These are phyloP conservation scores for Torymus auratus DNA, from an alignment of 2,888 invertebrate species.

Conservation along the genomic window DNA sequence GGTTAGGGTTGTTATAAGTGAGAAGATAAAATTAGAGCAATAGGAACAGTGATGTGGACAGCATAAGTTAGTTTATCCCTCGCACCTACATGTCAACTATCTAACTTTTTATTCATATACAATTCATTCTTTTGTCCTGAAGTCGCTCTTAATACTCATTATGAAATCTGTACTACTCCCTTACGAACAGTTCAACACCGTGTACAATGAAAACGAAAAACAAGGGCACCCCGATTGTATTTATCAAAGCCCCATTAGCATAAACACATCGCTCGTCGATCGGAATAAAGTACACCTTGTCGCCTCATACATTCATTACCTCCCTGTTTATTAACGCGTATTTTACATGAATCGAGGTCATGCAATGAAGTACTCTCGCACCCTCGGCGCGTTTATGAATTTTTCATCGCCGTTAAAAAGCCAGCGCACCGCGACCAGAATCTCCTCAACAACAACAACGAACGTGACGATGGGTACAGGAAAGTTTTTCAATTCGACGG, in stretches of 20 bases:
- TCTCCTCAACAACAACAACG: not conserved
- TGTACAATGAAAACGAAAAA: not conserved
- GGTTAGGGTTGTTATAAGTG: too few relatives aligned
- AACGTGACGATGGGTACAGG: not conserved
- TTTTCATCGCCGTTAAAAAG: conserved; percentile 37
- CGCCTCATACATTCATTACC: conserved; percentile 9
- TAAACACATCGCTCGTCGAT: not conserved
- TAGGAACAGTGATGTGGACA: too few relatives aligned
- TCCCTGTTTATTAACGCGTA: conserved; percentile 19
- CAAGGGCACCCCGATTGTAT: not conserved
- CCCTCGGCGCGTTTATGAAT: conserved; percentile 26
- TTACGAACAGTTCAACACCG: too few relatives aligned
- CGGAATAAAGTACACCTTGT: not conserved
- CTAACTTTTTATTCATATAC: too few relatives aligned
- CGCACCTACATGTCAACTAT: too few relatives aligned
- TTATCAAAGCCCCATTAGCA: conserved; percentile 15
- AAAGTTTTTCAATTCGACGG: conserved; percentile 17
- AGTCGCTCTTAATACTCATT: too few relatives aligned
- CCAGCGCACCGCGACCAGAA: not conserved
- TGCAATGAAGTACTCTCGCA: not conserved
- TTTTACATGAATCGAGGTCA: conserved; percentile 22
- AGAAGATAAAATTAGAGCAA: too few relatives aligned
- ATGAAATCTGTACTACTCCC: too few relatives aligned
- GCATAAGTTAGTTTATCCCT: too few relatives aligned
- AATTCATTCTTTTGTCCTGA: too few relatives aligned